These are phyloP conservation scores for Dusona sp. DNA, from an alignment of 2,888 invertebrate genomes.

Conservation along the genomic window DNA sequence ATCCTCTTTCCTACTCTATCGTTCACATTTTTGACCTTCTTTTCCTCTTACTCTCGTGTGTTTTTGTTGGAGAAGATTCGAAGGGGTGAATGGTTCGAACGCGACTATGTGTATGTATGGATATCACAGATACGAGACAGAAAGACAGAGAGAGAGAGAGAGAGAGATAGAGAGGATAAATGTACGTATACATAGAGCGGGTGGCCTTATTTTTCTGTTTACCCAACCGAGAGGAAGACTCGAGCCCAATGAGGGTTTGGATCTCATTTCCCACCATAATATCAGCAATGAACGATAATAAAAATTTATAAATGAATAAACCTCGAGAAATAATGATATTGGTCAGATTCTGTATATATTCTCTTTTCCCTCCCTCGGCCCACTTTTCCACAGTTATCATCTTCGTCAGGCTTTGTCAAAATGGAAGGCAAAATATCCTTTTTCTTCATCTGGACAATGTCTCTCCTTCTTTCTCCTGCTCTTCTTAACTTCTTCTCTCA, in stretches of 20 bases:
- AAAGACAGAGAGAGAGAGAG: conserved; percentile 58
- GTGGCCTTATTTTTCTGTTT: too few species aligned
- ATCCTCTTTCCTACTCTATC: conserved; percentile 22
- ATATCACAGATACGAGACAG: conserved; percentile 1
- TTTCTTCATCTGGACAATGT: conserved; percentile 26
- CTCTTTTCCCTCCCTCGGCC: background rate
- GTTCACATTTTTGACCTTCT: background rate
- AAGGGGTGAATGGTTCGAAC: conserved; percentile 37
- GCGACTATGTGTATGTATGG: conserved; percentile 6
- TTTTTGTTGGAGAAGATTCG: conserved; percentile 24
- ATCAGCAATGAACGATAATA: too few species aligned
- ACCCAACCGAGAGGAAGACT: too few species aligned
- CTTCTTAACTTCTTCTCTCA: background rate
- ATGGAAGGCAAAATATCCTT: conserved; percentile 29
- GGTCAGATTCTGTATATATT: background rate
- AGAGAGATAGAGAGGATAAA: conserved; percentile 2
- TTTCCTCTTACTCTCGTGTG: background rate
- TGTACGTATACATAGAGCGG: too few species aligned
- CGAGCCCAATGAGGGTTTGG: too few species aligned
- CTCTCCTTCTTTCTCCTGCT: too few species aligned
- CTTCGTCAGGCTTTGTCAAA: background rate
- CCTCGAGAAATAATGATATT: too few species aligned
- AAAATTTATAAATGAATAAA: too few species aligned
- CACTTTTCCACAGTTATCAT: background rate
- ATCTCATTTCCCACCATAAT: too few species aligned